phyloP scores from a whole-genome alignment of 2,113 vertebrate genomes.

The Cercocebus atys region DNA sequence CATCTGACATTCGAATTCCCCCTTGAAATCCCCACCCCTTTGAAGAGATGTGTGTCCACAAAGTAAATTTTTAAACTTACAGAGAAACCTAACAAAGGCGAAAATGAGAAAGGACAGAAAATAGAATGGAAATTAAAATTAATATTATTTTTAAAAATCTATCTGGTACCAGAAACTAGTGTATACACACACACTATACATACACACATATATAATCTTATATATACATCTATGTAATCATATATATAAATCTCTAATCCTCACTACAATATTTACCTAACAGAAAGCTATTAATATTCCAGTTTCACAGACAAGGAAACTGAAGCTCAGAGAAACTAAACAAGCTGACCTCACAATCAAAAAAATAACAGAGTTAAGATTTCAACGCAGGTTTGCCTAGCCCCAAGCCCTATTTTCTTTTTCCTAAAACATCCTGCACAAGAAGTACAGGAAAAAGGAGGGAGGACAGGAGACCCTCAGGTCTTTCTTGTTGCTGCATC shows the following conservation, averaged over 20 bases:
- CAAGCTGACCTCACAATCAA: neutral
- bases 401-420: neutral
- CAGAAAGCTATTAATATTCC: neutral
- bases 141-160: neutral
- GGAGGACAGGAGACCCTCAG: neutral
- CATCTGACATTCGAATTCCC: neutral
- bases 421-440: neutral
- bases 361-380: neutral
- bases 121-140: neutral
- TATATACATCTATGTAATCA: neutral
- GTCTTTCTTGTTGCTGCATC: neutral
- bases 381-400: neutral
- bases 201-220: neutral
- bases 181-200: neutral
- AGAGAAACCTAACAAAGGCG: neutral
- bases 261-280: neutral
- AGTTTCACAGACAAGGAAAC: slow-evolving; percentile 31
- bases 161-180: neutral
- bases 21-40: neutral
- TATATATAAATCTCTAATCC: neutral
- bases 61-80: neutral
- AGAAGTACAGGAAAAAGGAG: no score
- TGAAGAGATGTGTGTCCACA: neutral
- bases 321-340: neutral
- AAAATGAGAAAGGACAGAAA: neutral